phyloP scores from a whole-genome alignment of 92 coral and sea anemone genomes.

The Muricea muricata region DNA sequence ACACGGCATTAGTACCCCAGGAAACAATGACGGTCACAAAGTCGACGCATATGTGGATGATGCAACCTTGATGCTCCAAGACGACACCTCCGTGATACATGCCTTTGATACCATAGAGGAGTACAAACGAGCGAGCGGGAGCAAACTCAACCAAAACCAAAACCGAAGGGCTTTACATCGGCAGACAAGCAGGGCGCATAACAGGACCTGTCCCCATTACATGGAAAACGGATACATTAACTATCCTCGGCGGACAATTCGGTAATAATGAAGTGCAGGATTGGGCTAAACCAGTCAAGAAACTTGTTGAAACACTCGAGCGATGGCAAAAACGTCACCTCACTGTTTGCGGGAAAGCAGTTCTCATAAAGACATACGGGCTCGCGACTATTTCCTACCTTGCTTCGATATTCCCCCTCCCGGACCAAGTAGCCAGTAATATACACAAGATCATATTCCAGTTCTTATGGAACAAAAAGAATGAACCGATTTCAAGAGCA shows the following conservation, averaged over 20 bases:
- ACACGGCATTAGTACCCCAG: slow-evolving; percentile 39
- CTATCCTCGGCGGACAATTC: not conserved
- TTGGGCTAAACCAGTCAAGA: slow-evolving; percentile 24
- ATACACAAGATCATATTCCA: not conserved
- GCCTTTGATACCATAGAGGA: slow-evolving; percentile 17
- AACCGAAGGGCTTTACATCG: slow-evolving; percentile 33
- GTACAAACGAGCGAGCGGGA: slow-evolving; percentile 3
- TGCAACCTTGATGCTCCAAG: not conserved
- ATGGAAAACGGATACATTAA: not conserved
- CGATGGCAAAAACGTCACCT: slow-evolving; percentile 33
- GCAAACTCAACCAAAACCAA: slow-evolving; percentile 1
- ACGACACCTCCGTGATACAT: not conserved
- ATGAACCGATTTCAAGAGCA: not conserved
- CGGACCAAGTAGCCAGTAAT: not conserved
- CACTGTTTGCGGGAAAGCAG: slow-evolving; percentile 40
- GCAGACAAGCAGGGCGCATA: slow-evolving; percentile 12
- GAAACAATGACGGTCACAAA: not conserved
- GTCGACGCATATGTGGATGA: slow-evolving; percentile 31
- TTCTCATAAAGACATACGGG: slow-evolving; percentile 35
- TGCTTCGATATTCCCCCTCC: slow-evolving; percentile 55
- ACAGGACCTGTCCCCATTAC: slow-evolving; percentile 12
- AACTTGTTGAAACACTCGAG: slow-evolving; percentile 23
- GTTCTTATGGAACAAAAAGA: slow-evolving; percentile 14
- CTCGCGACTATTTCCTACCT: slow-evolving; percentile 52
- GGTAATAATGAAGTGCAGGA: slow-evolving; percentile 16